These are phyloP conservation scores for Cephalopachus bancanus DNA, from an alignment of 2,797 vertebrate species.

Conservation along the genomic window DNA sequence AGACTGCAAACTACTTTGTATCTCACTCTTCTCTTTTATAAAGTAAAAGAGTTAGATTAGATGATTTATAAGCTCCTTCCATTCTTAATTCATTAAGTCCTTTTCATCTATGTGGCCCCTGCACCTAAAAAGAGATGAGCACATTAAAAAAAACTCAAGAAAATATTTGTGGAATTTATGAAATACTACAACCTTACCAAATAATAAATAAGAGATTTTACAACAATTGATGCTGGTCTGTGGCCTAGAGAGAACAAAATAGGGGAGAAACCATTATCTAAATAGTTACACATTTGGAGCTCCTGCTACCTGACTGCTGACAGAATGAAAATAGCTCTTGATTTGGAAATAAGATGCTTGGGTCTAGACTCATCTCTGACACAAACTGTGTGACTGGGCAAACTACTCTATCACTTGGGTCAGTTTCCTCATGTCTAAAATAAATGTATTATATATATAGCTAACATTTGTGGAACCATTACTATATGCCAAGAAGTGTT, in stretches of 20 bases:
- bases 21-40: background rate
- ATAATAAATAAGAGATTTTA: constrained; percentile 32
- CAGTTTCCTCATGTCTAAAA: constrained; percentile 53
- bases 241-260: constrained; percentile 48
- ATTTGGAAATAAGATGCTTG: constrained; percentile 9
- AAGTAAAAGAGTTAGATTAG: background rate
- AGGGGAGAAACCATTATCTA: background rate
- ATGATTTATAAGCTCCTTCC: constrained; percentile 10
- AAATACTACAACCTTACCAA: constrained; percentile 16
- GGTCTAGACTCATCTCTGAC: constrained; percentile 33
- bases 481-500: constrained; percentile 13
- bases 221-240: background rate
- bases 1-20: background rate
- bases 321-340: constrained; percentile 15
- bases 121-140: background rate
- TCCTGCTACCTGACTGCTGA: constrained; percentile 8
- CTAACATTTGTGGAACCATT: constrained; percentile 48
- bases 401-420: background rate
- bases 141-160: background rate
- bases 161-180: constrained; percentile 51
- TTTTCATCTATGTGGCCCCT: background rate
- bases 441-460: constrained; percentile 50
- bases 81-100: background rate
- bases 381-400: constrained; percentile 48
- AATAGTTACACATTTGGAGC: background rate